Conservation (phyloP, 2,797 vertebrate genomes). For the Moxostoma hubbsi region DNA sequence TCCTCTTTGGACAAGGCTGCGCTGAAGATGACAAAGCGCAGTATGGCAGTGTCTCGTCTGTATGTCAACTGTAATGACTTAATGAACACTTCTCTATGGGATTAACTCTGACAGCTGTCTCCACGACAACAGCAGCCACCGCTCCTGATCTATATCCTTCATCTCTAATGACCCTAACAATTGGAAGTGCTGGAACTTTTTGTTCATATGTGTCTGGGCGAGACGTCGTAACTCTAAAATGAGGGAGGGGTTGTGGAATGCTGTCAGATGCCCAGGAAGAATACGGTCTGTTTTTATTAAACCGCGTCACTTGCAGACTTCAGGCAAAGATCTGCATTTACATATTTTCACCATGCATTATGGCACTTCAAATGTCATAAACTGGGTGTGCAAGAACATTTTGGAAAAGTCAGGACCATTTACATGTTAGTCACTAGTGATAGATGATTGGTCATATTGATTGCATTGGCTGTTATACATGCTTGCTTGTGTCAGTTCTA, state of each 20-base stretch:
- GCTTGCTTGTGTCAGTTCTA: no score
- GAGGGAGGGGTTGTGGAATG: slow-evolving; percentile 52
- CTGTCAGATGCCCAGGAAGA: slow-evolving; percentile 38
- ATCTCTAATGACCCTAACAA: slow-evolving; percentile 74
- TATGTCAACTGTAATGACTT: slow-evolving; percentile 84
- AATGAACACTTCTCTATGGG: slow-evolving; percentile 83
- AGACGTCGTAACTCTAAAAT: slow-evolving; percentile 50
- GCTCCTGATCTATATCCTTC: slow-evolving; percentile 43
- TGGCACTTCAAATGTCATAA: no score
- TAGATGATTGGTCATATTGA: no score
- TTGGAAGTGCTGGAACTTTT: slow-evolving; percentile 71
- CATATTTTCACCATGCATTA: no score
- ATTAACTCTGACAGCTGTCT: slow-evolving; percentile 82
- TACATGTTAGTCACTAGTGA: background rate
- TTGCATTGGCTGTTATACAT: no score
- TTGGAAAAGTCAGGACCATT: background rate
- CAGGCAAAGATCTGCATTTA: no score
- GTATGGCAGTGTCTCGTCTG: slow-evolving; percentile 76
- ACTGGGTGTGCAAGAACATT: background rate
- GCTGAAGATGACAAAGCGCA: slow-evolving; percentile 76
- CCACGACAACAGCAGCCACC: slow-evolving; percentile 57
- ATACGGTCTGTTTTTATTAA: slow-evolving; percentile 18
- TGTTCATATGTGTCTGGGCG: slow-evolving; percentile 35
- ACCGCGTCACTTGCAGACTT: background rate
- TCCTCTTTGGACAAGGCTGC: slow-evolving; percentile 53